phyloP scores from a whole-genome alignment of 2,888 invertebrate species.

The Apomyelois bistriatella region DNA sequence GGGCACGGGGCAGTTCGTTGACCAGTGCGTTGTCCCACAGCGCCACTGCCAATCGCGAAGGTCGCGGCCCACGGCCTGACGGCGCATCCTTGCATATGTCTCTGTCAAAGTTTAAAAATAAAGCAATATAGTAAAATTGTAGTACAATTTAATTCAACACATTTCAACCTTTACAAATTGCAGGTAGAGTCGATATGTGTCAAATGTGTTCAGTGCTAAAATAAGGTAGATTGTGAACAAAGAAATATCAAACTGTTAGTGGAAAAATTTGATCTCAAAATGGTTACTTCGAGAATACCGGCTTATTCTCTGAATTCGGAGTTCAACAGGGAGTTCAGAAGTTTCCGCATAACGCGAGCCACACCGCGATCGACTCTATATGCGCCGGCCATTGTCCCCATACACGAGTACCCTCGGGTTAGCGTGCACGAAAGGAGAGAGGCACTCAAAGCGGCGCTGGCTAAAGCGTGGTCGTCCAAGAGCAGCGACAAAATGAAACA shows the following conservation, averaged over 20 bases:
- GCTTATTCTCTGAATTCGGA: slow-evolving; percentile 82
- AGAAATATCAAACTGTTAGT: slow-evolving; percentile 45
- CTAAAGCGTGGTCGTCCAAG: slow-evolving; percentile 73
- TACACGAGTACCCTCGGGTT: slow-evolving; percentile 81
- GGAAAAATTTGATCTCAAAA: slow-evolving; percentile 79
- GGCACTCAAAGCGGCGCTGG: slow-evolving; percentile 73
- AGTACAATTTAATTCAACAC: slow-evolving; percentile 41
- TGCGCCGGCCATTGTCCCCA: slow-evolving; percentile 77
- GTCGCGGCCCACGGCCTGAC: slow-evolving; percentile 62
- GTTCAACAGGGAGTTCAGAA: slow-evolving; percentile 81
- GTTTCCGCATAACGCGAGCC: slow-evolving; percentile 77
- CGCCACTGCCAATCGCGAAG: slow-evolving; percentile 72
- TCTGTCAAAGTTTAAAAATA: too few species aligned
- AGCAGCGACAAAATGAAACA: slow-evolving; percentile 68
- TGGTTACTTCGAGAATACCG: slow-evolving; percentile 83
- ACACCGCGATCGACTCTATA: slow-evolving; percentile 73
- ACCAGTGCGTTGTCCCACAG: slow-evolving; percentile 75
- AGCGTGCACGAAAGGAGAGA: slow-evolving; percentile 77
- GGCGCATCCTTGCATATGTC: slow-evolving; percentile 35
- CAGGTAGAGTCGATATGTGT: slow-evolving; percentile 78
- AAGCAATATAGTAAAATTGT: too few species aligned
- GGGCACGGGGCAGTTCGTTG: slow-evolving; percentile 73
- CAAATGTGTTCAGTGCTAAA: slow-evolving; percentile 68
- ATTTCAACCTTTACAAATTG: slow-evolving; percentile 35
- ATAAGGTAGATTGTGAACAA: slow-evolving; percentile 59